Evolutionary conservation across 2,113 vertebrate genomes (phyloP).

Genomic region (Ranitomeya variabilis): DNA sequence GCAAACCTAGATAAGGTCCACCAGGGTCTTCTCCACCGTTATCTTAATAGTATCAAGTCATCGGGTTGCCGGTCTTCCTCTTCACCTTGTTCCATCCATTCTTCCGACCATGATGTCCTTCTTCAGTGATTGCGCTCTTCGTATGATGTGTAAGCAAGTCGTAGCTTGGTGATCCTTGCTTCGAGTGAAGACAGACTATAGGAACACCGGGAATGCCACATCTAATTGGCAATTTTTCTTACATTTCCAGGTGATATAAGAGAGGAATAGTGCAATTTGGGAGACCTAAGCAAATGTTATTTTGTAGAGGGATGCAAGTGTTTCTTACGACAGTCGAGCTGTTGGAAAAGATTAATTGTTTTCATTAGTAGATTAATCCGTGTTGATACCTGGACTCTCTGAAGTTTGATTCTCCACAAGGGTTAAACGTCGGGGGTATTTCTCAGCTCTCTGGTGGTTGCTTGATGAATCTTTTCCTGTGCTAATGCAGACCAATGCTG

Average conservation of each 20-base stretch:
- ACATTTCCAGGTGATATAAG: neutral
- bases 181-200: neutral
- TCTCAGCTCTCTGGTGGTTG: conserved; percentile 8
- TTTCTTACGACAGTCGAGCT: neutral
- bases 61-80: no score
- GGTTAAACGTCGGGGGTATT: conserved; percentile 18
- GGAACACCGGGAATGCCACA: neutral
- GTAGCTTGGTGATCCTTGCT: no score
- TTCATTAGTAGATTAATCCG: neutral
- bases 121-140: no score
- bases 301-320: no score
- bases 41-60: no score
- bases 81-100: no score
- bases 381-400: neutral
- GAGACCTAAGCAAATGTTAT: no score
- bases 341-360: neutral
- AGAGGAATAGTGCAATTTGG: neutral
- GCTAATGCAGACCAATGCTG: conserved; percentile 33
- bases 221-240: neutral
- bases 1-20: no score
- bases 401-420: neutral
- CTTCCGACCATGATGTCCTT: no score
- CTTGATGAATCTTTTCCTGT: conserved; percentile 48
- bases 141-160: no score
- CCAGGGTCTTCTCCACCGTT: no score